Evolutionary conservation across 2,888 invertebrate genomes (phyloP).

Genomic region (Scaptomyza polygonia): DNA sequence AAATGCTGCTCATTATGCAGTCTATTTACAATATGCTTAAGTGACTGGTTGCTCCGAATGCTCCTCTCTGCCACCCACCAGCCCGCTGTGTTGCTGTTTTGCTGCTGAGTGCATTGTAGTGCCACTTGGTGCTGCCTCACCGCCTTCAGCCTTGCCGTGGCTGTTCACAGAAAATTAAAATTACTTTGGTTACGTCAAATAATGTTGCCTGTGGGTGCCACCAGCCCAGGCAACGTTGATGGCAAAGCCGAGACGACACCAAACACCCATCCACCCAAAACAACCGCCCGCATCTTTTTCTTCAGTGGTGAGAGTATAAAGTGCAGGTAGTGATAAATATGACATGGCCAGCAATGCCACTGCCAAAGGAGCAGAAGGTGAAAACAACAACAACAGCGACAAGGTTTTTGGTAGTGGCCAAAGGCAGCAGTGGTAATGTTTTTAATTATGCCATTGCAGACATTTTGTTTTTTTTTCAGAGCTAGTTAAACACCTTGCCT

Average conservation of each 20-base stretch:
- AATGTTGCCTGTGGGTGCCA: conserved; percentile 73
- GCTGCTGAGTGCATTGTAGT: conserved; percentile 68
- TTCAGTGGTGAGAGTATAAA: conserved; percentile 60
- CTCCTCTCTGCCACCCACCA: not conserved
- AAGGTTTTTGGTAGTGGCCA: conserved; percentile 9
- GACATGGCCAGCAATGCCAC: conserved; percentile 58
- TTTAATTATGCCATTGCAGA: conserved; percentile 56
- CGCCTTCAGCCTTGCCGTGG: conserved; percentile 8
- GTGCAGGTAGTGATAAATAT: conserved; percentile 75
- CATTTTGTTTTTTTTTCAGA: conserved; percentile 38
- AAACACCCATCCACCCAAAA: not conserved
- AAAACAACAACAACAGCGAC: not conserved
- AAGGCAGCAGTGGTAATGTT: conserved; percentile 44
- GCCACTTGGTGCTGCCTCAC: conserved; percentile 59
- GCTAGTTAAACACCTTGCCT: conserved; percentile 21
- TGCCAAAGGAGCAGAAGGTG: conserved; percentile 28
- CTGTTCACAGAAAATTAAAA: conserved; percentile 66
- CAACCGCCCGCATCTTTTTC: conserved; percentile 26
- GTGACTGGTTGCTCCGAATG: conserved; percentile 45
- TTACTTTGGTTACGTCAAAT: conserved; percentile 78
- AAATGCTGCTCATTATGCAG: conserved; percentile 76
- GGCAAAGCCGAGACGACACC: conserved; percentile 27
- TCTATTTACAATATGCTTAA: conserved; percentile 78
- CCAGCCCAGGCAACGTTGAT: conserved; percentile 47
- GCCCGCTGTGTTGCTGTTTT: not conserved